Evolutionary conservation across 2,797 vertebrate genomes (phyloP).

Genomic region (Bufotes viridis): DNA sequence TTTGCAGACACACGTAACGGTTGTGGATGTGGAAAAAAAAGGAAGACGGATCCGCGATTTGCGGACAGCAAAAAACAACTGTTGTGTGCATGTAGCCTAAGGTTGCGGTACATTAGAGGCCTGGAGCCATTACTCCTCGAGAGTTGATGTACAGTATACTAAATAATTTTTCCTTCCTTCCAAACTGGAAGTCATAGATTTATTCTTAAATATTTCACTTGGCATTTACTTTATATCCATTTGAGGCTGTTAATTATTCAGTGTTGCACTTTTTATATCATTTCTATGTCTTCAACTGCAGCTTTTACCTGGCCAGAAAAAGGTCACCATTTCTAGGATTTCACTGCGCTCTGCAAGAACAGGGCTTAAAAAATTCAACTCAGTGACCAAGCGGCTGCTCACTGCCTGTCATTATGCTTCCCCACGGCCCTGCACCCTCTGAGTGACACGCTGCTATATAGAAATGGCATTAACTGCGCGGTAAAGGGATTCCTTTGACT

Average conservation of each 20-base stretch:
- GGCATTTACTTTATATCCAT: not conserved
- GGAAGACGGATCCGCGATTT: no score
- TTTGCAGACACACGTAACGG: no score
- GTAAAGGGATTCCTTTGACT: constrained; percentile 50
- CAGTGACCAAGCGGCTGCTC: constrained; percentile 19
- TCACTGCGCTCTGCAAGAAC: not conserved
- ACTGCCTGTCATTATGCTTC: constrained; percentile 24
- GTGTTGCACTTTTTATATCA: not conserved
- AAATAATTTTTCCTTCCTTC: not conserved
- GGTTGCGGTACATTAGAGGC: no score
- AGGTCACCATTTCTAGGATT: constrained; percentile 4
- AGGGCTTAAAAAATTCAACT: not conserved
- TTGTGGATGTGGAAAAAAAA: no score
- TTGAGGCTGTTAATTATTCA: not conserved
- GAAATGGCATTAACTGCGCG: constrained; percentile 36
- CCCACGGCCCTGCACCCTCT: constrained; percentile 28
- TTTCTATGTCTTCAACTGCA: not conserved
- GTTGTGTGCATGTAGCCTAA: no score
- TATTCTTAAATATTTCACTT: not conserved
- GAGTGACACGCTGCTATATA: constrained; percentile 40
- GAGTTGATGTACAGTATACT: no score
- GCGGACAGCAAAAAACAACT: no score
- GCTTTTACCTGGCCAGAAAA: not conserved
- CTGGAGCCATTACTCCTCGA: no score
- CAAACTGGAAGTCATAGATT: not conserved